A percentile compares a stretch with the other conserved stretches of the same genome.
phyloP scores from a whole-genome alignment of 37 sponge, comb jelly and placozoan species.

The Eunapius fragilis region DNA sequence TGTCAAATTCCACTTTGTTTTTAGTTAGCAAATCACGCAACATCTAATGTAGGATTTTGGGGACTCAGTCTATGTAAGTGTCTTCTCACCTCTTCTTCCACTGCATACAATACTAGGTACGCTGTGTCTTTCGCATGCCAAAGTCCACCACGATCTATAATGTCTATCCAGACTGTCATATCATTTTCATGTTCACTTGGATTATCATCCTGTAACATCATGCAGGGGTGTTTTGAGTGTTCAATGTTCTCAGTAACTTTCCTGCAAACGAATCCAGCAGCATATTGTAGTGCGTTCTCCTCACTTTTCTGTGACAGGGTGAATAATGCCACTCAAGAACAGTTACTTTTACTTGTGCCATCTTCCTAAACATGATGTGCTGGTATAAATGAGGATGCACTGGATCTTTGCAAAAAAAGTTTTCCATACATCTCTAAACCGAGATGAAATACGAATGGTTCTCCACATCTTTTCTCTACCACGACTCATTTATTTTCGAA shows the following conservation, averaged over 20 bases:
- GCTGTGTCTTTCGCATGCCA: not conserved
- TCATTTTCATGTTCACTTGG: not conserved
- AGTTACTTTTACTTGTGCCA: not conserved
- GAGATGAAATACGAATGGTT: not conserved
- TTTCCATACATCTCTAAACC: not conserved
- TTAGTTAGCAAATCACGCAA: not conserved
- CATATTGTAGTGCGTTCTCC: slow-evolving; percentile 2
- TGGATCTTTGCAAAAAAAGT: not conserved
- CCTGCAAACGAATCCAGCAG: slow-evolving; percentile 12
- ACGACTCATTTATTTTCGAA: too few species aligned
- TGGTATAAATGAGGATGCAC: not conserved
- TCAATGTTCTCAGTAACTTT: not conserved
- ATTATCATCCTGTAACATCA: not conserved
- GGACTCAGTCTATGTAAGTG: not conserved
- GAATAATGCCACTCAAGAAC: not conserved
- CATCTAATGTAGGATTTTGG: not conserved
- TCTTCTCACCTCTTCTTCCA: slow-evolving; percentile 9
- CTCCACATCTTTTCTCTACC: slow-evolving; percentile 12
- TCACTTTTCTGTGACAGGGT: not conserved
- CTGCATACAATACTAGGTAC: not conserved
- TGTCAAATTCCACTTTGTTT: slow-evolving; percentile 15
- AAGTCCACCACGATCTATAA: slow-evolving; percentile 24
- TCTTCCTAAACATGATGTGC: slow-evolving; percentile 2
- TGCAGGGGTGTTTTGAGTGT: not conserved
- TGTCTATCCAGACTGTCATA: not conserved